Evolutionary conservation across 2,113 vertebrate species (phyloP).

Genomic region (Daubentonia madagascariensis): DNA sequence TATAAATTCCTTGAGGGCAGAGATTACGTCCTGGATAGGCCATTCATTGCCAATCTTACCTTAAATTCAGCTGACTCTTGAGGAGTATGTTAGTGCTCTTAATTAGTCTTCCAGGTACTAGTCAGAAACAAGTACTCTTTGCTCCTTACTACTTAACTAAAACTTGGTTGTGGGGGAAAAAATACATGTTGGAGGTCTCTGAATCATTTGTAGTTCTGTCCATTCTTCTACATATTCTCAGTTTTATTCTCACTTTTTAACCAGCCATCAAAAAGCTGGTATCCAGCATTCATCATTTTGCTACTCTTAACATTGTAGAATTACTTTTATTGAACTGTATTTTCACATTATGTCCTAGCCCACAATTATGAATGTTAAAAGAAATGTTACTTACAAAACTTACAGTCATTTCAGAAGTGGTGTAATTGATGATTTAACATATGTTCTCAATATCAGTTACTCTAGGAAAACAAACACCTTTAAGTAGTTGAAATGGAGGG

Average conservation of each 20-base stretch:
- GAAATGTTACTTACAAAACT: background rate
- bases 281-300: background rate
- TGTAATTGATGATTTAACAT: background rate
- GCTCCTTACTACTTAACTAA: background rate
- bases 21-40: background rate
- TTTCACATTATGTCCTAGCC: background rate
- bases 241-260: background rate
- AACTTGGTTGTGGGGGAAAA: background rate
- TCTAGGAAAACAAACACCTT: background rate
- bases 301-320: background rate
- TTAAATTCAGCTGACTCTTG: background rate
- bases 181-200: background rate
- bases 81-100: background rate
- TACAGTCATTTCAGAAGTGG: background rate
- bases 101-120: background rate
- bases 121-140: background rate
- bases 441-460: background rate
- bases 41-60: background rate
- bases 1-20: background rate
- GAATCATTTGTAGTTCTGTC: background rate
- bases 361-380: background rate
- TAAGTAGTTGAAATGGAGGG: background rate
- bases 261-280: background rate
- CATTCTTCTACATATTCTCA: background rate
- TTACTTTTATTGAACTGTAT: background rate